phyloP scores from a whole-genome alignment of 2,797 vertebrate genomes.

The Apodemus agrarius region DNA sequence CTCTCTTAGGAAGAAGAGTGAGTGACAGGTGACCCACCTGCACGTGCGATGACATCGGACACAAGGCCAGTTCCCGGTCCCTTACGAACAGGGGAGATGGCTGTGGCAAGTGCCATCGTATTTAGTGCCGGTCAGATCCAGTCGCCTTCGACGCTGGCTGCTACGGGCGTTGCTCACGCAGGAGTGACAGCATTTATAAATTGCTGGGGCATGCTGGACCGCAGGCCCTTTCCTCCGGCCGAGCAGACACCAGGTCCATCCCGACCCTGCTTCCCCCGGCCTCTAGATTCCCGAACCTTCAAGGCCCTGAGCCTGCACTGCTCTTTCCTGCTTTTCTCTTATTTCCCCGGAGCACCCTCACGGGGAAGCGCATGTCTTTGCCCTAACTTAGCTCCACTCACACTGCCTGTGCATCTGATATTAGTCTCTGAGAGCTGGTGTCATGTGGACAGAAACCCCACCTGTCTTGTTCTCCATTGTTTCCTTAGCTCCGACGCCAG shows the following conservation, averaged over 20 bases:
- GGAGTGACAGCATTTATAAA: background rate
- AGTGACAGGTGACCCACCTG: background rate
- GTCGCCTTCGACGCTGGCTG: background rate
- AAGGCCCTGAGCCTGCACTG: background rate
- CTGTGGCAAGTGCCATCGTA: slow-evolving; percentile 4
- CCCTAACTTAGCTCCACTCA: background rate
- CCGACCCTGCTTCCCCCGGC: background rate
- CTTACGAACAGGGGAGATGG: background rate
- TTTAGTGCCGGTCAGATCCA: background rate
- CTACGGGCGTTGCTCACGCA: background rate
- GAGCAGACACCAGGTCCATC: background rate
- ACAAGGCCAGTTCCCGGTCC: background rate
- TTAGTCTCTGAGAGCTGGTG: background rate
- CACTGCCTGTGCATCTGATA: background rate
- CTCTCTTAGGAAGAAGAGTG: background rate
- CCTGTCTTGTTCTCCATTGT: background rate
- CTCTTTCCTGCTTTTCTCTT: background rate
- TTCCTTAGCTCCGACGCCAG: background rate
- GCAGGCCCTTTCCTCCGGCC: background rate
- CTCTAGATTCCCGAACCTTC: background rate
- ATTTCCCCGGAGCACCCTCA: background rate
- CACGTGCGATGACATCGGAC: background rate
- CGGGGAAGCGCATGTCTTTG: background rate
- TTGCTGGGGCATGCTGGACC: background rate
- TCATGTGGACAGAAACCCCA: background rate